Percentiles rank a stretch among this genome's conserved stretches.
phyloP scores from a whole-genome alignment of 2,797 vertebrate genomes.

The Pipistrellus kuhlii region DNA sequence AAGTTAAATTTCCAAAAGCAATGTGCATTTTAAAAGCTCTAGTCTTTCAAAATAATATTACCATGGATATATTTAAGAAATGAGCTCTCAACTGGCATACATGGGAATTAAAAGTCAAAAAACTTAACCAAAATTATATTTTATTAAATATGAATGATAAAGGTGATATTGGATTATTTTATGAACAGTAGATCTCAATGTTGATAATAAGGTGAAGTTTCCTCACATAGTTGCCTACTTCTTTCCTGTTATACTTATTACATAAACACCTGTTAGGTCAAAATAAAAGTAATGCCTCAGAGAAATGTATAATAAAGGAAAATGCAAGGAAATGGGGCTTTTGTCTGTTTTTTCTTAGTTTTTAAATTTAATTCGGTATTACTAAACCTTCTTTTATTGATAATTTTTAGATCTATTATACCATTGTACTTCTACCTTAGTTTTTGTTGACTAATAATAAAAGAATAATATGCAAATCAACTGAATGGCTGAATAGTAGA shows the following conservation, averaged over 20 bases:
- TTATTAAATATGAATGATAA: not conserved
- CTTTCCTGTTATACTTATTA: not conserved
- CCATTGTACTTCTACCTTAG: not conserved
- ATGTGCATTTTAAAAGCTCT: constrained; percentile 32
- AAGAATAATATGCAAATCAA: too few species aligned
- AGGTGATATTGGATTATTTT: not conserved
- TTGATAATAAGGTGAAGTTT: not conserved
- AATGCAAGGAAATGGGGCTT: not conserved
- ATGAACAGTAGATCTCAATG: not conserved
- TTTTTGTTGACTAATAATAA: not conserved
- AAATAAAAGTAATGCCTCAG: not conserved
- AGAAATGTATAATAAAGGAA: not conserved
- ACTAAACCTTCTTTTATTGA: not conserved
- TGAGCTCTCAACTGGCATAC: not conserved
- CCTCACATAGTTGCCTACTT: not conserved
- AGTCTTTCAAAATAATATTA: constrained; percentile 5
- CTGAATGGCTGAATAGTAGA: too few species aligned
- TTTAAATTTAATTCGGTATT: not conserved
- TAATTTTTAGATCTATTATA: not conserved
- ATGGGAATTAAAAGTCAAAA: not conserved
- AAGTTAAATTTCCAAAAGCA: constrained; percentile 61
- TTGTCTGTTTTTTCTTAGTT: not conserved
- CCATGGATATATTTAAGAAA: not conserved
- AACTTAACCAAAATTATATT: not conserved
- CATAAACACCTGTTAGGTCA: not conserved